phyloP scores from a whole-genome alignment of 2,113 vertebrate species.

The Salvelinus namaycush region DNA sequence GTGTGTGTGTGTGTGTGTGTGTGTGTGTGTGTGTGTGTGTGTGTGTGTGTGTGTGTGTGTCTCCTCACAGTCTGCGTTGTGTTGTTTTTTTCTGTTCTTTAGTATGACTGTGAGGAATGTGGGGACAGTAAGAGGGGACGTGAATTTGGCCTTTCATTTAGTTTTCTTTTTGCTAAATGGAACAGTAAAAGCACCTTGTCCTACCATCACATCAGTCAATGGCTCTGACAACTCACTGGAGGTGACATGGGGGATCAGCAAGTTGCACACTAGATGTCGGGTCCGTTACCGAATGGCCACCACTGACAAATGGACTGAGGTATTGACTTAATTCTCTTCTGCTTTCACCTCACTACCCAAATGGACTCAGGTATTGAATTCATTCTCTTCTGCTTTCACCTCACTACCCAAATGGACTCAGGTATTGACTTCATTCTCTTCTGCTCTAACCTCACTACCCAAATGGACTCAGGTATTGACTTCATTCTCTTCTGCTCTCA shows the following conservation, averaged over 20 bases:
- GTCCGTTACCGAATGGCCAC: constrained; percentile 18
- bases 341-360: too few species aligned
- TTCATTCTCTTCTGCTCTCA: not conserved
- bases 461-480: constrained; percentile 31
- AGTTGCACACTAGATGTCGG: not conserved
- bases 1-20: too few species aligned
- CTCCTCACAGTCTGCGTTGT: too few species aligned
- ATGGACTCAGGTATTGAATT: constrained; percentile 30
- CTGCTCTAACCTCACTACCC: too few species aligned
- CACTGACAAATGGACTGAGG: not conserved
- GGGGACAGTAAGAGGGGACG: not conserved
- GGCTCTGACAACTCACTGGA: constrained; percentile 16
- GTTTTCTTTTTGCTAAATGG: not conserved
- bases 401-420: too few species aligned
- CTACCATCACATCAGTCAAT: constrained; percentile 20
- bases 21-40: too few species aligned
- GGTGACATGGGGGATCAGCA: constrained; percentile 22
- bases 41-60: too few species aligned
- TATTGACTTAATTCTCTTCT: not conserved
- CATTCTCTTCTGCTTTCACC: too few species aligned
- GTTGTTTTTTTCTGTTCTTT: too few species aligned
- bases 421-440: not conserved
- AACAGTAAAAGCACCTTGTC: constrained; percentile 22
- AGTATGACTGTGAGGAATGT: too few species aligned
- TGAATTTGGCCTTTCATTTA: not conserved